A percentile compares a stretch with the other conserved stretches of the same genome.
These are phyloP conservation scores for Arrhopalites spinosus DNA, from an alignment of 2,888 invertebrate genomes.

Conservation along the genomic window DNA sequence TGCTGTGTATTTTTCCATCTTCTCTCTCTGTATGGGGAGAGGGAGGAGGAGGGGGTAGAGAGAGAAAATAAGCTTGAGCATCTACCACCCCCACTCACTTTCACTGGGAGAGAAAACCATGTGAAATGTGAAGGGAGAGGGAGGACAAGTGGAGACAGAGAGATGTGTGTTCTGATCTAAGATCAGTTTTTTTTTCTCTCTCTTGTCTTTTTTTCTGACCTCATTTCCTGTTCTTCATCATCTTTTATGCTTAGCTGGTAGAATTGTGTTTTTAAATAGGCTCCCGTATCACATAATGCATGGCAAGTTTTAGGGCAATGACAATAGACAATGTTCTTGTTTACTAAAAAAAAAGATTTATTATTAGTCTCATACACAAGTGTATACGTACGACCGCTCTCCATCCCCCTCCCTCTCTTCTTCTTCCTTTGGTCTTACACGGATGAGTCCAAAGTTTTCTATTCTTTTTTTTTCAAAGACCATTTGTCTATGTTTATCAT, in stretches of 20 bases:
- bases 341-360: constrained; percentile 26
- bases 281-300: constrained; percentile 30
- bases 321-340: constrained; percentile 33
- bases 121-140: background rate
- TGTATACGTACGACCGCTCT: background rate
- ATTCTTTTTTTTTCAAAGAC: background rate
- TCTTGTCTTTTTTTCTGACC: constrained; percentile 38
- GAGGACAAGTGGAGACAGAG: too few relatives aligned
- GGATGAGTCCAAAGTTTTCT: background rate
- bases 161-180: constrained; percentile 16
- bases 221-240: constrained; percentile 46
- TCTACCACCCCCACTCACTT: background rate
- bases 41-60: background rate
- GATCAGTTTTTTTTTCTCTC: constrained; percentile 19
- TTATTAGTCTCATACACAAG: constrained; percentile 11
- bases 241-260: constrained; percentile 45
- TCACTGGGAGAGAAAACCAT: background rate
- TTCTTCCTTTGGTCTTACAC: background rate
- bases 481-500: background rate
- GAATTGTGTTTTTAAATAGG: constrained; percentile 41
- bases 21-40: too few relatives aligned
- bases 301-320: constrained; percentile 41
- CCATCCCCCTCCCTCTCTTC: background rate
- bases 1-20: too few relatives aligned
- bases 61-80: background rate